Percentiles rank a stretch among this genome's conserved stretches.
Conservation (phyloP, 37 sponge, comb jelly and placozoan species). For the Halichondria panicea region DNA sequence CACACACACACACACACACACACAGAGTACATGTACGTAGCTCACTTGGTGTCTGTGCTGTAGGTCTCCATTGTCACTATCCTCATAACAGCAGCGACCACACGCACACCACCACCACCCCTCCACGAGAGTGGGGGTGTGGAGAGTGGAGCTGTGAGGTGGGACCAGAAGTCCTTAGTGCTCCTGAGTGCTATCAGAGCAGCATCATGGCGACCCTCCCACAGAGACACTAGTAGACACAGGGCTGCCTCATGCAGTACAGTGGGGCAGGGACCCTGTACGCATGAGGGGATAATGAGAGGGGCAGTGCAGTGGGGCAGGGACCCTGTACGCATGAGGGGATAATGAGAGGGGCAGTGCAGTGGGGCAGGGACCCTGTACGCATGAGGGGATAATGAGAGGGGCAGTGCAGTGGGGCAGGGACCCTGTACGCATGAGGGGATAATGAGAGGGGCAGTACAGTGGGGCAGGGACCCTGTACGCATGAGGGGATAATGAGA, state of each 20-base stretch:
- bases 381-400: no score
- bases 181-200: conserved; percentile 49
- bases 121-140: neutral
- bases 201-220: conserved; percentile 60
- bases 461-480: no score
- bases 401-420: no score
- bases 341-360: neutral
- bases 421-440: no score
- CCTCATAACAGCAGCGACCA: conserved; percentile 24
- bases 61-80: conserved; percentile 68
- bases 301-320: conserved; percentile 3
- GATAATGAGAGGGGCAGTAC: no score
- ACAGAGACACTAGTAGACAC: conserved; percentile 46
- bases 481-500: no score
- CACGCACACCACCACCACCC: neutral
- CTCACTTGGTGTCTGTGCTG: conserved; percentile 33
- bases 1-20: neutral
- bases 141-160: conserved; percentile 42
- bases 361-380: neutral
- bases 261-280: conserved; percentile 8
- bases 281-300: neutral
- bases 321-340: neutral
- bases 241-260: conserved; percentile 19
- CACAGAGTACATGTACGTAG: neutral
- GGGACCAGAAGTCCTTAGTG: conserved; percentile 45